These are phyloP conservation scores for Haemorhous mexicanus DNA, from an alignment of 2,113 vertebrate genomes.

Conservation along the genomic window DNA sequence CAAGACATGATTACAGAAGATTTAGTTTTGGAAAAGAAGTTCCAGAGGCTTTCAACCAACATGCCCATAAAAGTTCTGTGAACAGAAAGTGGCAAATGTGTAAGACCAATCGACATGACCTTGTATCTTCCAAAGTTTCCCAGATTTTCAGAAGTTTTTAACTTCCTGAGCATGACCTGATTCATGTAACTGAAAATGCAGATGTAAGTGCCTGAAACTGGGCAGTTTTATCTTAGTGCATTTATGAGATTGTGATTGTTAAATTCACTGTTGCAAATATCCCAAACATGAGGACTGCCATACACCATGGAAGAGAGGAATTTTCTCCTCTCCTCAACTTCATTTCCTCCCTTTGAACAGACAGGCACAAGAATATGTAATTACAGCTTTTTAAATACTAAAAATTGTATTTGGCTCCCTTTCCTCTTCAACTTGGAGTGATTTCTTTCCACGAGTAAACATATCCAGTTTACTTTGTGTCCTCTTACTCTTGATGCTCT, in stretches of 20 bases:
- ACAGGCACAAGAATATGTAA: background rate
- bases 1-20: background rate
- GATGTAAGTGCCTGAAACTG: background rate
- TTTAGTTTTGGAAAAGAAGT: background rate
- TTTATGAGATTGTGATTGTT: background rate
- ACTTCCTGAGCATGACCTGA: background rate
- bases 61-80: background rate
- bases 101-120: background rate
- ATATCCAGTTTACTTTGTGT: background rate
- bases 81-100: background rate
- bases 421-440: background rate
- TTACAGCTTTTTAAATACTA: background rate
- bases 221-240: accelerated
- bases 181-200: background rate
- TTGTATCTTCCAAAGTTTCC: background rate
- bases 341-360: background rate
- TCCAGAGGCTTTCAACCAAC: background rate
- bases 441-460: background rate
- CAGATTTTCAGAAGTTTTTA: background rate
- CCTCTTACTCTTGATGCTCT: background rate
- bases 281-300: background rate
- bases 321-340: background rate
- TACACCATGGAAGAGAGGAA: background rate
- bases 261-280: background rate
- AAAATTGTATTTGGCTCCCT: background rate